phyloP scores from a whole-genome alignment of 2,797 vertebrate genomes.

The Clarias platycephalus region DNA sequence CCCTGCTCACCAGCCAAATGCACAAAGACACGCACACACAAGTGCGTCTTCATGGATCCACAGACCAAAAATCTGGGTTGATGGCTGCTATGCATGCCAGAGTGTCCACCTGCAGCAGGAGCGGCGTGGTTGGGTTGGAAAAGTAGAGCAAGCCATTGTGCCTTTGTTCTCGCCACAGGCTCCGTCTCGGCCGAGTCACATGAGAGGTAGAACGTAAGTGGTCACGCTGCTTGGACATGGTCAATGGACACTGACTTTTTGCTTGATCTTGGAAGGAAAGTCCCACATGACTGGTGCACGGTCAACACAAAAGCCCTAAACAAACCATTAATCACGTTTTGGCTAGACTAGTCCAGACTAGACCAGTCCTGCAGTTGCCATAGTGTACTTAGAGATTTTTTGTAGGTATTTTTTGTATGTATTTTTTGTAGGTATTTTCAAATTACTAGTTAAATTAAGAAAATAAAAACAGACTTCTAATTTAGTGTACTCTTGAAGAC shows the following conservation, averaged over 20 bases:
- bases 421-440: neutral
- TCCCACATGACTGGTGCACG: conserved; percentile 29
- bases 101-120: conserved; percentile 58
- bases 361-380: conserved; percentile 12
- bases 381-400: neutral
- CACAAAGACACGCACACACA: conserved; percentile 43
- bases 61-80: conserved; percentile 58
- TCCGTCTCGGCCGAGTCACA: conserved; percentile 51
- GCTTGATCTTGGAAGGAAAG: conserved; percentile 32
- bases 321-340: conserved; percentile 31
- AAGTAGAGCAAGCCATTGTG: conserved; percentile 58
- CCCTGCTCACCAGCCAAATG: conserved; percentile 70
- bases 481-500: neutral
- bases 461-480: neutral
- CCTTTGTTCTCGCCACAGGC: conserved; percentile 56
- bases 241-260: conserved; percentile 49
- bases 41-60: conserved; percentile 35
- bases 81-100: conserved; percentile 51
- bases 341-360: conserved; percentile 7
- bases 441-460: neutral
- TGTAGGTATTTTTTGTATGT: neutral
- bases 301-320: conserved; percentile 24
- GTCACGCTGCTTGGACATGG: conserved; percentile 53
- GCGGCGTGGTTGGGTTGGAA: conserved; percentile 43
- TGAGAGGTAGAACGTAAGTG: conserved; percentile 47